These are phyloP conservation scores for Eupithecia pulchellata DNA, from an alignment of 2,888 invertebrate genomes.

Conservation along the genomic window DNA sequence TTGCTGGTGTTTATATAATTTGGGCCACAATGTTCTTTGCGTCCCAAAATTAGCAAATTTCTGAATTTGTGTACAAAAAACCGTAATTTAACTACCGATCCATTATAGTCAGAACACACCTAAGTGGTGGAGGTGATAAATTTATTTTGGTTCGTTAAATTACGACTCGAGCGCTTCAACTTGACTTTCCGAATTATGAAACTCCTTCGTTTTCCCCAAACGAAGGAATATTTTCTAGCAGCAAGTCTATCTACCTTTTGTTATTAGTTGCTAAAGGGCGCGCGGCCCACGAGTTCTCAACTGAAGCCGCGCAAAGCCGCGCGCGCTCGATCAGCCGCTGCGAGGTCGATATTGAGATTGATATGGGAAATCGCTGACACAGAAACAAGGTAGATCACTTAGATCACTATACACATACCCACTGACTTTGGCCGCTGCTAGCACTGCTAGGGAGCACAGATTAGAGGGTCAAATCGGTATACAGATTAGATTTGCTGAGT, in stretches of 20 bases:
- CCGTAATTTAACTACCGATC: no score
- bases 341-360: constrained; percentile 25
- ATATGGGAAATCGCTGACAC: constrained; percentile 18
- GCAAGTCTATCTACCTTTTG: not conserved
- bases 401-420: not conserved
- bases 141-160: no score
- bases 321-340: constrained; percentile 3
- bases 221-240: not conserved
- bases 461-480: not conserved
- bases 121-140: no score
- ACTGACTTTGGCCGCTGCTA: constrained; percentile 5
- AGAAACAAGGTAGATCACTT: constrained; percentile 5
- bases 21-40: no score
- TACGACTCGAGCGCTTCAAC: no score
- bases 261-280: constrained; percentile 12
- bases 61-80: no score
- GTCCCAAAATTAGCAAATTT: no score
- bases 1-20: no score
- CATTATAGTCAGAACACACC: no score
- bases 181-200: not conserved
- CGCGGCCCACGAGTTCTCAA: constrained; percentile 13
- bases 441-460: not conserved
- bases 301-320: constrained; percentile 20
- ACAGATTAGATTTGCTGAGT: not conserved
- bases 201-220: not conserved